Evolutionary conservation across 2,888 invertebrate species (phyloP).

Genomic region (Eulithis prunata): DNA sequence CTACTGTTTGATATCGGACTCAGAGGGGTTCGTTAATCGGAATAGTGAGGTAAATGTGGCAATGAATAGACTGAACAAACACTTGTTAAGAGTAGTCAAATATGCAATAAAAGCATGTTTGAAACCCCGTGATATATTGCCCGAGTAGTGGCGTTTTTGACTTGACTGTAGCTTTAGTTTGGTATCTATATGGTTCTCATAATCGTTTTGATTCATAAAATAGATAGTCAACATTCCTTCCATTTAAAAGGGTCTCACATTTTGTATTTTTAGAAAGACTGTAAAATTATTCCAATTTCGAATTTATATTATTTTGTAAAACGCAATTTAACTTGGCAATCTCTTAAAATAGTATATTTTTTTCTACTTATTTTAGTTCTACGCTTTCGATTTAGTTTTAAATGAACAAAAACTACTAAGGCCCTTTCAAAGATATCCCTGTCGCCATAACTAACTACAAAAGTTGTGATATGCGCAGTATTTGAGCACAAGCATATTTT

Average conservation of each 20-base stretch:
- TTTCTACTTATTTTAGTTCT: conserved; percentile 6
- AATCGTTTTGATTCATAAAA: conserved; percentile 7
- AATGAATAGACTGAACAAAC: no score
- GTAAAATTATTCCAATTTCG: conserved; percentile 48
- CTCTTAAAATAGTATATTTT: conserved; percentile 18
- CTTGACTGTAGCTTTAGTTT: conserved; percentile 6
- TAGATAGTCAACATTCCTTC: conserved; percentile 28
- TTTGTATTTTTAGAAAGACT: conserved; percentile 44
- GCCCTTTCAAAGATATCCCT: not conserved
- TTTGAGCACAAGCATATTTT: conserved; percentile 7
- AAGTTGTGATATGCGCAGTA: conserved; percentile 1
- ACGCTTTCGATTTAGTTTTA: conserved; percentile 5
- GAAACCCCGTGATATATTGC: conserved; percentile 7
- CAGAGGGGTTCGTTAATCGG: not conserved
- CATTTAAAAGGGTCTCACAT: conserved; percentile 20
- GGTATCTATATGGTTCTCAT: conserved; percentile 5
- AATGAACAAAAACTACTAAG: not conserved
- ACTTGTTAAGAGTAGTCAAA: conserved; percentile 1
- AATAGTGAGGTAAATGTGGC: not conserved
- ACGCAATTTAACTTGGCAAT: conserved; percentile 12
- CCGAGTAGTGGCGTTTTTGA: conserved; percentile 3
- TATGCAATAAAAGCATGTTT: conserved; percentile 2
- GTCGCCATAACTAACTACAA: not conserved
- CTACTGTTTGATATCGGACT: conserved; percentile 32
- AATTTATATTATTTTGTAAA: conserved; percentile 43